phyloP scores from a whole-genome alignment of 1,140 invertebrate genomes.

The Melitaea cinxia region DNA sequence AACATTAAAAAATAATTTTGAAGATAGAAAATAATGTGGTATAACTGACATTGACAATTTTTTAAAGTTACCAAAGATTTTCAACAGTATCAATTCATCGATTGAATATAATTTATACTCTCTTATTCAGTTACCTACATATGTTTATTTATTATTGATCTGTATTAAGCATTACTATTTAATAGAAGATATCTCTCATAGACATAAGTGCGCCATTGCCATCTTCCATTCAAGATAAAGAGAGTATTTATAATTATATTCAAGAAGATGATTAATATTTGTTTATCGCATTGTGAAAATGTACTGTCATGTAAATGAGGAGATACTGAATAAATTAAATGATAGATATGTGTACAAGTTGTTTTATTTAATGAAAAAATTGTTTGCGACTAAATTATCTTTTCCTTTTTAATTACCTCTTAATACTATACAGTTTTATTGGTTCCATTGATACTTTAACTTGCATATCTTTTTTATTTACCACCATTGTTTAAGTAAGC shows the following conservation, averaged over 20 bases:
- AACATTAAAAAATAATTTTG: too few species aligned
- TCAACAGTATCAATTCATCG: background rate
- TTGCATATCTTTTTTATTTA: too few species aligned
- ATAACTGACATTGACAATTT: slow-evolving; percentile 8
- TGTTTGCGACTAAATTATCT: background rate
- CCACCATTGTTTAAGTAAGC: too few species aligned
- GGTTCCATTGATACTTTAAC: too few species aligned
- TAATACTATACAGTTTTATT: too few species aligned
- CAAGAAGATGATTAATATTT: slow-evolving; percentile 29
- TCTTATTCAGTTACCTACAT: slow-evolving; percentile 10
- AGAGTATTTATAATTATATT: slow-evolving; percentile 38
- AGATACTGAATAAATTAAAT: slow-evolving; percentile 64
- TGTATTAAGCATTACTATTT: too few species aligned
- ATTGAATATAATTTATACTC: slow-evolving; percentile 20
- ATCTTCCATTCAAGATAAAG: too few species aligned
- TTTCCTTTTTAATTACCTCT: too few species aligned
- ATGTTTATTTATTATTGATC: too few species aligned
- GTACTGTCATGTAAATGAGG: slow-evolving; percentile 57
- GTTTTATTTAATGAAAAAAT: slow-evolving; percentile 45
- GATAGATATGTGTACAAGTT: slow-evolving; percentile 59
- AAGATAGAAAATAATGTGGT: too few species aligned
- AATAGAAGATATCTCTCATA: too few species aligned
- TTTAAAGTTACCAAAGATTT: slow-evolving; percentile 14
- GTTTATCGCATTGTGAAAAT: slow-evolving; percentile 24
- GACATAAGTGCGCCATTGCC: too few species aligned